A percentile compares a stretch with the other conserved stretches of the same genome.
Conservation (phyloP, 2,113 vertebrate species). For the Albula glossodonta region DNA sequence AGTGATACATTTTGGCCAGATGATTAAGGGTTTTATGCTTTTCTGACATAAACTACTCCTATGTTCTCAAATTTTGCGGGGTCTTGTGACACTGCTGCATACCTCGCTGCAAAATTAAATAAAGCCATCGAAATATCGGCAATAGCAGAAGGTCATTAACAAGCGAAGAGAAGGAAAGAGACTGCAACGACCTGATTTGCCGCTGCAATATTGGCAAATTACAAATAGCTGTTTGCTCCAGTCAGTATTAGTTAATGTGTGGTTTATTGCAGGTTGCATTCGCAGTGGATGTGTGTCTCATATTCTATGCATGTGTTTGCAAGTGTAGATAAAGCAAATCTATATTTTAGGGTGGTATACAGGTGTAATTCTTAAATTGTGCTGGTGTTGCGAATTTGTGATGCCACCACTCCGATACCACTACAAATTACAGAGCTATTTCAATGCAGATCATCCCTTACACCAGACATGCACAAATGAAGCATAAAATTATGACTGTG, state of each 20-base stretch:
- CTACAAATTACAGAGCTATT: too few species aligned
- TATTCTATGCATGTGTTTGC: background rate
- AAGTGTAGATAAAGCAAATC: background rate
- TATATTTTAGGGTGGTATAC: background rate
- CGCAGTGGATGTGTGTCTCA: background rate
- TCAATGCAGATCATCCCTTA: background rate
- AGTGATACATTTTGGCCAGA: background rate
- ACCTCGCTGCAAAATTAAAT: background rate
- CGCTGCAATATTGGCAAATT: background rate
- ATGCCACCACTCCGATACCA: background rate
- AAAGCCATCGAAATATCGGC: background rate
- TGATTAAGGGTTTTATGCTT: background rate
- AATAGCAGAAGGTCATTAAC: background rate
- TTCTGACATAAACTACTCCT: too few species aligned
- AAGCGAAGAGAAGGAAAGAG: background rate
- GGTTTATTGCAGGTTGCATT: background rate
- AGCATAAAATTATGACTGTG: background rate
- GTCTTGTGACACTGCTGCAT: too few species aligned
- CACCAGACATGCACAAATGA: background rate
- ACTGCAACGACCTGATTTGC: background rate
- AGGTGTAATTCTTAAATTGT: background rate
- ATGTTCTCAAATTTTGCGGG: too few species aligned
- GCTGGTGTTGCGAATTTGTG: background rate
- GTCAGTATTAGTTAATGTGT: background rate
- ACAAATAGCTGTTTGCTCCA: background rate